Base-by-base conservation (phyloP, 2,797 vertebrate species). In the Crenuchus spilurus region DNA sequence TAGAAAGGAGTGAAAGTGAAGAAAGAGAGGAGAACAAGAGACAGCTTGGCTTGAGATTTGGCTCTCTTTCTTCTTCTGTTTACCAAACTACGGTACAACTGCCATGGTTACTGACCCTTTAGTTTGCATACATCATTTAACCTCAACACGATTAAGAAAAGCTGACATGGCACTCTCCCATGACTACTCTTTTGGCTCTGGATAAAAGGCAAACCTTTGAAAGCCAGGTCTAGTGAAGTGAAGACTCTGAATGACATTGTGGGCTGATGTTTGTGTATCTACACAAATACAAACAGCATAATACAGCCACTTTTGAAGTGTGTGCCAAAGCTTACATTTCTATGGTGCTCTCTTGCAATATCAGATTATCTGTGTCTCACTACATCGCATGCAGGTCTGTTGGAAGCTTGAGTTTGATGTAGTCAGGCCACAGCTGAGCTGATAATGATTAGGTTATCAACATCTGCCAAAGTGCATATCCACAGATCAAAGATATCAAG, bases 51-150 rank as follows among this genome's bases (percentile, higher is more conserved):
- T 58, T 57, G 16, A 24, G 37, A 31, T 24, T 39, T 76, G 64
- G 51, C 60, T 35, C 13, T 30, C 5, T 20, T 14, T 24, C 22
- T 16, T 52, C 13, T 20, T 66, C 37, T 57, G 54, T 81, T 76
- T 74, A 41, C 46, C 28, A 70, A 58, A 55, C 49, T 31, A 31
- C 42, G 11, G 68, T 75, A n/a, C n/a, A n/a, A n/a, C n/a, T 75
- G 61, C 67, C 63, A 48, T 71, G 57, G 66, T 68, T 46, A 54
- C 33, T 61, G 46, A 11, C 61, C 49, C 26, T 66, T 42, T 64
- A 62, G 57, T 57, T 69, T 62, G 4, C 20, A 24, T 42, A 41
- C 66, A 22, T 49, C 54, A 28, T 80, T 77, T 55, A 77, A 46
- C 46, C 71, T 65, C 33, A 75, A 63, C 41, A 64, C 51, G 1